Conservation (phyloP, 2,113 vertebrate species). For the Rhipidura dahli region DNA sequence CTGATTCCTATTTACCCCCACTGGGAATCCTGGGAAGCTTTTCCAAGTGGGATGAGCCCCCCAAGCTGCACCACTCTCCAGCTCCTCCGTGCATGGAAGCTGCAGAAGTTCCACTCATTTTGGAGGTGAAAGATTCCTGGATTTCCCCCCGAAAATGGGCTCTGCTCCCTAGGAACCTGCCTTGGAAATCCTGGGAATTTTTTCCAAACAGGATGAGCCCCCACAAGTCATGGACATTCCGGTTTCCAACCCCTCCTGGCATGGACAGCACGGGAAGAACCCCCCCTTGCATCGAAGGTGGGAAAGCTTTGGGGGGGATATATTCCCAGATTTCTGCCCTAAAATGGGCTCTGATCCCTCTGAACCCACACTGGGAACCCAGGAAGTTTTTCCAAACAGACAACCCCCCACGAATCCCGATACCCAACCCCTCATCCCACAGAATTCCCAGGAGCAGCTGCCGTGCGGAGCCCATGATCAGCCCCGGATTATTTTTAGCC, state of each 20-base stretch:
- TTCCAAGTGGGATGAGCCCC: neutral
- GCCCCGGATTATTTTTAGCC: neutral
- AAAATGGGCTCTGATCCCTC: neutral
- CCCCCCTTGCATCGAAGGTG: rapidly evolving
- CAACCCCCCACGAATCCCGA: rapidly evolving
- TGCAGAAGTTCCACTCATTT: neutral
- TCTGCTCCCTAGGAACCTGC: neutral
- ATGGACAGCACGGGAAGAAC: rapidly evolving
- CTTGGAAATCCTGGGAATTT: neutral
- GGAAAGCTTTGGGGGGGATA: rapidly evolving
- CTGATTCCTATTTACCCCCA: no score
- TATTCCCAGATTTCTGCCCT: neutral
- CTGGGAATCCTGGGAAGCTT: no score
- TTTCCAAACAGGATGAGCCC: neutral
- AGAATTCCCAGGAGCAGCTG: neutral
- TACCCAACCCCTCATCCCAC: neutral
- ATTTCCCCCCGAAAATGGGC: neutral
- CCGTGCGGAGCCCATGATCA: rapidly evolving
- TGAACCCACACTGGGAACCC: neutral
- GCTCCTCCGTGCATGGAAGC: no score
- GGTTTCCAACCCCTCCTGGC: rapidly evolving
- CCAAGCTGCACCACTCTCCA: no score
- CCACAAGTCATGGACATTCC: rapidly evolving
- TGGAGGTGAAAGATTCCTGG: neutral
- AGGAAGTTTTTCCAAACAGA: neutral